Conservation (phyloP, 1,140 invertebrate genomes). For the Leptopilina boulardi region DNA sequence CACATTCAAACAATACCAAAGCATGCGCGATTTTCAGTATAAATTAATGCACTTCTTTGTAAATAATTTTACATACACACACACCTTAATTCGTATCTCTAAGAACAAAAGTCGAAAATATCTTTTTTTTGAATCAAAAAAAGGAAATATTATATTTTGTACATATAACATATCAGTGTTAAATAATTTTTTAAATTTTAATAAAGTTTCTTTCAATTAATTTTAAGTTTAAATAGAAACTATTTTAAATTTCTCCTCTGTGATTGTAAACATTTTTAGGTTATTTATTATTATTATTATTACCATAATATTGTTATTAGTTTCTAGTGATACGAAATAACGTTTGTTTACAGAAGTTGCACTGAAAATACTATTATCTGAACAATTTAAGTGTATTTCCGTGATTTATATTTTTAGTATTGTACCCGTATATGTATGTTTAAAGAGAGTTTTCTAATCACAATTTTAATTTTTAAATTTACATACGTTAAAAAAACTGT, state of each 20-base stretch:
- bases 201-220: too few species aligned
- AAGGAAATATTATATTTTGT: neutral
- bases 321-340: constrained; percentile 41
- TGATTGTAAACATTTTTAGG: neutral
- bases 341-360: constrained; percentile 12
- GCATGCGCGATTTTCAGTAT: constrained; percentile 58
- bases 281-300: neutral
- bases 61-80: constrained; percentile 60
- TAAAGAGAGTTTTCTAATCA: constrained; percentile 4
- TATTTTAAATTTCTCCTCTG: neutral
- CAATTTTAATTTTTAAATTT: neutral
- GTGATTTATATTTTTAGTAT: constrained; percentile 19
- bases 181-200: too few species aligned
- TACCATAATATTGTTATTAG: constrained; percentile 45
- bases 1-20: constrained; percentile 67
- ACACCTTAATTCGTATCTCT: constrained; percentile 44
- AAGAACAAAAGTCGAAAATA: constrained; percentile 29
- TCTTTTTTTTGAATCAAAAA: neutral
- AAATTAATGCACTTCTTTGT: constrained; percentile 61
- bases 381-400: constrained; percentile 41
- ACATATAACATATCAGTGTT: neutral
- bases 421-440: constrained; percentile 1
- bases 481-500: neutral
- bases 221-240: neutral
- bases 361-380: constrained; percentile 51